A percentile compares a stretch with the other conserved stretches of the same genome.
phyloP scores from a whole-genome alignment of 1,140 invertebrate genomes.

The Hormaphis cornu region DNA sequence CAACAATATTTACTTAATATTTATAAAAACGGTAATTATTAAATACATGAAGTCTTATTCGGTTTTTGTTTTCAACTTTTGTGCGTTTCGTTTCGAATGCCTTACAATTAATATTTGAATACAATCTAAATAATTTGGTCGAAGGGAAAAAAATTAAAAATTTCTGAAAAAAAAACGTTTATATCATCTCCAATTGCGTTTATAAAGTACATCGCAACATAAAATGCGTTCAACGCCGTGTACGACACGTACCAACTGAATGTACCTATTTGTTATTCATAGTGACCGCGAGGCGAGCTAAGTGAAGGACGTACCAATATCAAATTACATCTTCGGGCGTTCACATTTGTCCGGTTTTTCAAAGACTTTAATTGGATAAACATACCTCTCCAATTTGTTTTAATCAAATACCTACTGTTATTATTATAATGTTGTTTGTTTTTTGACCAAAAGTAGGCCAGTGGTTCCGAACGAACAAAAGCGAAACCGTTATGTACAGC shows the following conservation, averaged over 20 bases:
- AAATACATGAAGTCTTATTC: too few relatives aligned
- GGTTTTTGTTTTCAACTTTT: too few relatives aligned
- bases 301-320: conserved; percentile 8
- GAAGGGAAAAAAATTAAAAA: too few relatives aligned
- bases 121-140: too few relatives aligned
- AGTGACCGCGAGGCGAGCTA: neutral
- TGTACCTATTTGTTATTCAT: neutral
- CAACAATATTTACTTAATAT: too few relatives aligned
- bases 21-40: too few relatives aligned
- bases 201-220: too few relatives aligned
- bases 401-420: neutral
- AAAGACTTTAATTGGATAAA: neutral
- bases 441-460: neutral
- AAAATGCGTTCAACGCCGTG: neutral
- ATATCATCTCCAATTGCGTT: neutral
- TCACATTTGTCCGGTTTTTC: neutral
- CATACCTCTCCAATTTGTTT: neutral
- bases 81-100: too few relatives aligned
- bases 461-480: neutral
- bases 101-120: too few relatives aligned
- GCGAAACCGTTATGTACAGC: neutral
- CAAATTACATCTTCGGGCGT: neutral
- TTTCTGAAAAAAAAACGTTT: too few relatives aligned
- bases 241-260: neutral
- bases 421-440: neutral